Conservation (phyloP, 2,888 invertebrate species). For the Melanchra persicariae region DNA sequence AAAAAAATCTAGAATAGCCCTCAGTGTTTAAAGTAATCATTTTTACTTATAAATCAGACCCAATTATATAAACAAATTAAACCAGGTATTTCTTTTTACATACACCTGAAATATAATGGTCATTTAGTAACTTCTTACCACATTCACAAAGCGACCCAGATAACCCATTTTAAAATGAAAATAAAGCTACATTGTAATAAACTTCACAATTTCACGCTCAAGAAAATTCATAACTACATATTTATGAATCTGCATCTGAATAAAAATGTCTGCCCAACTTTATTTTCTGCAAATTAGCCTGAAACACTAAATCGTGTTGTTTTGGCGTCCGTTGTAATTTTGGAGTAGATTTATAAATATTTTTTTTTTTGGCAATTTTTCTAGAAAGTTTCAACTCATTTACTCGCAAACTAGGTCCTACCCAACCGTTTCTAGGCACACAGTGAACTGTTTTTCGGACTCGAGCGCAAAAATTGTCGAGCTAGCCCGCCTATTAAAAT, state of each 20-base stretch:
- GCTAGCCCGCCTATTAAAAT: too few species aligned
- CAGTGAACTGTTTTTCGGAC: too few species aligned
- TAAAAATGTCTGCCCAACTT: conserved; percentile 34
- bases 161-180: conserved; percentile 20
- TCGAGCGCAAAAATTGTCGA: too few species aligned
- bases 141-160: background rate
- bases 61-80: too few species aligned
- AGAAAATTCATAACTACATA: conserved; percentile 37
- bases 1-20: too few species aligned
- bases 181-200: background rate
- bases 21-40: too few species aligned
- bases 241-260: conserved; percentile 52
- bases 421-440: too few species aligned
- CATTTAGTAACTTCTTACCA: background rate
- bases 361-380: too few species aligned
- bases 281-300: conserved; percentile 35
- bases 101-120: background rate
- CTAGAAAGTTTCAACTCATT: too few species aligned
- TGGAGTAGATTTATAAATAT: background rate
- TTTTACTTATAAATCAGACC: too few species aligned
- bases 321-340: background rate
- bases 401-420: too few species aligned
- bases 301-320: conserved; percentile 1
- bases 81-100: background rate
- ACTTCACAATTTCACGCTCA: conserved; percentile 12